These are phyloP conservation scores for Diarsia mendica DNA, from an alignment of 2,888 invertebrate species.

Conservation along the genomic window DNA sequence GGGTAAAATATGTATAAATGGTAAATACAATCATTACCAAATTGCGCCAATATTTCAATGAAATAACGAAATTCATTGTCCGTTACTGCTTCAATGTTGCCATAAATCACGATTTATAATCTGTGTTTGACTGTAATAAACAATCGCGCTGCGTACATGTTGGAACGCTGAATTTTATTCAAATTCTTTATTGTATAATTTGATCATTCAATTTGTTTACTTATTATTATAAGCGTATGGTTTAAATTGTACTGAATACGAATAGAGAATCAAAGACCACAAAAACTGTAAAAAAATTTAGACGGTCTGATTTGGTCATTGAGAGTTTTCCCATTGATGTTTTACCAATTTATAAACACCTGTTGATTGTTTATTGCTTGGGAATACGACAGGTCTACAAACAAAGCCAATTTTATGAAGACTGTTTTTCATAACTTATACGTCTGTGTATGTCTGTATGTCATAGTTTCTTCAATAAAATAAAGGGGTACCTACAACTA, in stretches of 20 bases:
- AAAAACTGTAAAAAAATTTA: not conserved
- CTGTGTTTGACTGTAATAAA: constrained; percentile 28
- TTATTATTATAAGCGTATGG: not conserved
- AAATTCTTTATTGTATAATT: not conserved
- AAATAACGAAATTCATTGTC: constrained; percentile 56
- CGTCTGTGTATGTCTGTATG: not conserved
- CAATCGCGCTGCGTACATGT: constrained; percentile 7
- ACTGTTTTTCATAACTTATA: not conserved
- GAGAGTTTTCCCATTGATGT: not conserved
- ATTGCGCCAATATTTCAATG: constrained; percentile 30
- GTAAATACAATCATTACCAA: constrained; percentile 18
- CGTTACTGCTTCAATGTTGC: constrained; percentile 39
- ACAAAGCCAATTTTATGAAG: not conserved
- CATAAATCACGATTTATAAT: constrained; percentile 62
- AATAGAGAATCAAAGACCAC: not conserved
- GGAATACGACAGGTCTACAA: not conserved
- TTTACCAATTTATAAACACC: not conserved
- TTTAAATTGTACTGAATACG: not conserved
- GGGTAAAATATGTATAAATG: not conserved
- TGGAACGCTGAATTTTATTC: constrained; percentile 2
- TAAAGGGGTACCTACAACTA: not conserved
- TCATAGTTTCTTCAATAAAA: constrained; percentile 20
- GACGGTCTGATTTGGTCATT: not conserved
- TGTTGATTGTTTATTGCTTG: not conserved
- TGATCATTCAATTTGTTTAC: not conserved